Evolutionary conservation across 64 coral and sea anemone genomes (phyloP), one percentile per base, ranked within the genome.

Genomic region (Pocillopora damicornis): DNA sequence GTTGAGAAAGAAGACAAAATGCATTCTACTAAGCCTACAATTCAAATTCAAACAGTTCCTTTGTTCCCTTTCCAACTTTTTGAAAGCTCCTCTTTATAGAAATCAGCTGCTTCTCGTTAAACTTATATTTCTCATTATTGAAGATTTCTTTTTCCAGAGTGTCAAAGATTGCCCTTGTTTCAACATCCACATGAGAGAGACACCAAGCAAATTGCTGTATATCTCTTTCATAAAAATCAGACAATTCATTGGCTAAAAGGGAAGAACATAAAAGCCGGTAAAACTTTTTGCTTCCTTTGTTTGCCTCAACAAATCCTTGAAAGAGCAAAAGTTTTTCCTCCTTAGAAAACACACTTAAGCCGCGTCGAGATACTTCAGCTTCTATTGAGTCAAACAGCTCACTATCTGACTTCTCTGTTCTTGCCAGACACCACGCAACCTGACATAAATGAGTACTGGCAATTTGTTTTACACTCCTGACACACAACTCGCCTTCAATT

Each of bases 401-500:
- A 85, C 81, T 85, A 4, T 72, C 17, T 20, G 81, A 58, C 20
- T 85, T 71, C 13, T 65, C 81, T 2, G 65, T 66, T 25, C 38
- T 85, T 10, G 63, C 81, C 69, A 85, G 81, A 34, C 63, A 85
- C 81, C 81, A 85, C 0, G 81, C 81, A 58, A 85, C n/a, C 58
- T 85, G 81, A n/a, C 64, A 85, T 73, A 85, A 72, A n/a, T 85
- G 63, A 58, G 63, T 66, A 18, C n/a, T 85, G 18, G 9, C 68
- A 73, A 85, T 56, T n/a, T 73, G 64, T 10, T 58, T 57, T 26
- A 22, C 65, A 73, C 72, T 66, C 38, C 81, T 85, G 0, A 66
- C 1, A n/a, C 81, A 72, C 38, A 85, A 73, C 36, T 72, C 81
- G 17, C 11, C 20, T 45, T 85, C 81, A 72, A 85, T 85, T 57